A percentile compares a stretch with the other conserved stretches of the same genome.
Evolutionary conservation across 1,140 invertebrate genomes (phyloP).

Genomic region (Neuroterus valhalla): DNA sequence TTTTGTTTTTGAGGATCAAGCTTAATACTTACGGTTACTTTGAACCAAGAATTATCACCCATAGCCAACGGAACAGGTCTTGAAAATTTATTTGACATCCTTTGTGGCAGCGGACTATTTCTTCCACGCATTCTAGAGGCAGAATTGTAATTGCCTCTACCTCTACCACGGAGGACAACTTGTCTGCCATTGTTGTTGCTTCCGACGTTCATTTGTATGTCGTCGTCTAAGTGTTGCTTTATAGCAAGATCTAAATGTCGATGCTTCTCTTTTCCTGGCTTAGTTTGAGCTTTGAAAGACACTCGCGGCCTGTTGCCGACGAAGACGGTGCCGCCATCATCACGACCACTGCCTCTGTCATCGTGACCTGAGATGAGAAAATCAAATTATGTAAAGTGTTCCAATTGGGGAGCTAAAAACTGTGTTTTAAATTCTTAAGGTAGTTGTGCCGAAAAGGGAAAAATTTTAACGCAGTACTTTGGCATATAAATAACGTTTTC

Average conservation of each 20-base stretch:
- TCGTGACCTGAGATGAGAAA: conserved; percentile 55
- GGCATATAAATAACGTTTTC: neutral
- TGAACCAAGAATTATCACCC: conserved; percentile 76
- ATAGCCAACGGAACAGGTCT: conserved; percentile 28
- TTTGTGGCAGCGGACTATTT: conserved; percentile 56
- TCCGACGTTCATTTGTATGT: conserved; percentile 53
- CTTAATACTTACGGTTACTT: conserved; percentile 72
- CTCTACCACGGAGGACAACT: conserved; percentile 44
- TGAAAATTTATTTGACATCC: conserved; percentile 42
- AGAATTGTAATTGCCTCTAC: conserved; percentile 34
- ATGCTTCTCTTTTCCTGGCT: conserved; percentile 17
- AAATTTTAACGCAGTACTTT: no score
- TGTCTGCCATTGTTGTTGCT: conserved; percentile 55
- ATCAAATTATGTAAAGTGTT: conserved; percentile 33
- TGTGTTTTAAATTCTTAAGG: neutral
- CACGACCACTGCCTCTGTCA: conserved; percentile 48
- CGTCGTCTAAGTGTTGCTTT: conserved; percentile 53
- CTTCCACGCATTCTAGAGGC: conserved; percentile 47
- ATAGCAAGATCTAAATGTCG: conserved; percentile 13
- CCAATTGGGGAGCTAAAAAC: neutral
- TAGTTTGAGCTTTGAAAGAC: conserved; percentile 57
- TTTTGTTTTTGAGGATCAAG: neutral
- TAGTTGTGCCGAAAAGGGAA: no score
- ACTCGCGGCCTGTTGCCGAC: conserved; percentile 53
- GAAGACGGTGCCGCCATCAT: conserved; percentile 33